Evolutionary conservation across 53 echinoderm and acorn worm species (phyloP), one percentile per base, ranked within the genome.

Genomic region (Paracentrotus lividus): DNA sequence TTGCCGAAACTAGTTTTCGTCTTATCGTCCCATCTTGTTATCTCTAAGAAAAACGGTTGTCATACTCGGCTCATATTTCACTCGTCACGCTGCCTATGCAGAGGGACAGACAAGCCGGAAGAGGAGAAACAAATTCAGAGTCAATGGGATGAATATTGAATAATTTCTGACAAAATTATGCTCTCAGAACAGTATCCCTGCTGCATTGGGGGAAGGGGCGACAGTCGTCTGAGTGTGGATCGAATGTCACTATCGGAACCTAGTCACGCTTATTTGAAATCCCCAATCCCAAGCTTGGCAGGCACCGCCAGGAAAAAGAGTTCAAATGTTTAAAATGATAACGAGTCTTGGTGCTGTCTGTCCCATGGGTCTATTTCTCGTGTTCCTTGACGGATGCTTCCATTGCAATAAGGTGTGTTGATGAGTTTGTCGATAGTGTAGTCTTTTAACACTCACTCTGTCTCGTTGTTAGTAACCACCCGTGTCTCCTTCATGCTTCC

Each of bases 1-100:
- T 61, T 89, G 89, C 89, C 89, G 89, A 89, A 89, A 89, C 89
- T 89, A 89, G 60, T 89, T 89, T 89, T 56, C 65, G 40, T 89
- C 65, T 89, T 89, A 55, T 89, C 89, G 26, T 34, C 44, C 56
- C 53, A 86, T 55, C 55, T 86, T 86, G 86, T 86, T 86, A 53
- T 86, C 86, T 55, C 56, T 86, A 86, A 86, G 86, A 56, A 56
- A 56, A 87, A 87, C 87, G 58, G 54, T 87, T 87, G 55, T 87
- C 58, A 87, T 54, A 45, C 53, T 31, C 33, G 10, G 55, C 89
- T 89, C 43, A 44, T n/a, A 65, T 61, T 65, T 89, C 89, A 65
- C 59, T 61, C 60, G 64, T 89, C 89, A 65, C 44, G 18, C 53
- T 21, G 55, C 8, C 21, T 32, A 89, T 89, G 24, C 47, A 44